Evolutionary conservation across 2,888 invertebrate species (phyloP).

Genomic region (Dryocosmus kuriphilus): DNA sequence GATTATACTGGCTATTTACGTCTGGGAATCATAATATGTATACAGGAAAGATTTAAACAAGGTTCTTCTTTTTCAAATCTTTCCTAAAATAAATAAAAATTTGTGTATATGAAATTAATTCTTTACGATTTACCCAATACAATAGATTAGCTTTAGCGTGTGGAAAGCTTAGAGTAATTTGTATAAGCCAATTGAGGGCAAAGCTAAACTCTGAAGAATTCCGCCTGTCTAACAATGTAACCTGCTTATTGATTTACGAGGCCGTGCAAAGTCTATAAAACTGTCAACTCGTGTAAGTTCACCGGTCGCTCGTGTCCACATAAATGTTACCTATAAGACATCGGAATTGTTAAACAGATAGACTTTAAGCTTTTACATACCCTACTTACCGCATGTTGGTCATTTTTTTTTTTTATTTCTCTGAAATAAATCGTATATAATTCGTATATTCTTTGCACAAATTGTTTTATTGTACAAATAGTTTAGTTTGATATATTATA

Average conservation of each 20-base stretch:
- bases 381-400: neutral
- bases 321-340: slow-evolving; percentile 2
- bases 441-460: neutral
- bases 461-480: neutral
- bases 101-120: no score
- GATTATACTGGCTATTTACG: no score
- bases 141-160: no score
- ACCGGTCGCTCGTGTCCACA: neutral
- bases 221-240: slow-evolving; percentile 16
- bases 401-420: neutral
- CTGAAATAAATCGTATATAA: neutral
- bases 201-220: neutral
- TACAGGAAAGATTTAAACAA: no score
- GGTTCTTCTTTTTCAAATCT: no score
- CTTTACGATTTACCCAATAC: no score
- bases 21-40: no score
- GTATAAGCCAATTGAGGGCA: neutral
- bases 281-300: slow-evolving; percentile 28
- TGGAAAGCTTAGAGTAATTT: neutral
- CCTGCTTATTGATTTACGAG: slow-evolving; percentile 28
- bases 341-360: slow-evolving; percentile 12
- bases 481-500: no score
- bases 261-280: slow-evolving; percentile 27
- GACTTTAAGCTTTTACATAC: neutral
- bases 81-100: no score